Conservation (phyloP, 2,797 vertebrate species). For the Leucoraja ocellata region DNA sequence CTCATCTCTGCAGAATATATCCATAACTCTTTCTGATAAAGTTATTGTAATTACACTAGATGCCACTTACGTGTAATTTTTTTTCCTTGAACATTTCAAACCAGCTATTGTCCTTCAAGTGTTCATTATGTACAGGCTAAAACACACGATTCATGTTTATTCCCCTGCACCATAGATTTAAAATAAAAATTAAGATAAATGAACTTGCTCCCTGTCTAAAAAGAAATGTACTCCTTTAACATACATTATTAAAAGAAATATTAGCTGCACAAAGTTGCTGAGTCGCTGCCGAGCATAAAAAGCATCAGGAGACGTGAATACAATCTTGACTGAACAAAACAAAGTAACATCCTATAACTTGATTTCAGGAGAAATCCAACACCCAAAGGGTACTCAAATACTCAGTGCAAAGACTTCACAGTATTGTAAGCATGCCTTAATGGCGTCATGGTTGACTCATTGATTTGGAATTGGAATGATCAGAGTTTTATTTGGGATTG, state of each 20-base stretch:
- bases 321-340: neutral
- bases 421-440: neutral
- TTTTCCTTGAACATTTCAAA: neutral
- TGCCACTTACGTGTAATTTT: too few species aligned
- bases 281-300: neutral
- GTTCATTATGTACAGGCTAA: neutral
- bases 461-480: neutral
- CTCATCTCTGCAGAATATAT: neutral
- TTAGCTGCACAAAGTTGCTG: neutral
- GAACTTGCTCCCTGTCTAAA: slow-evolving; percentile 15
- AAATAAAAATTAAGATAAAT: slow-evolving; percentile 3
- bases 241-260: neutral
- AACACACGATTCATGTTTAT: neutral
- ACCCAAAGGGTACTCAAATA: slow-evolving; percentile 24
- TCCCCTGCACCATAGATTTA: neutral
- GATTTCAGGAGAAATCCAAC: slow-evolving; percentile 34
- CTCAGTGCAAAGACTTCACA: slow-evolving; percentile 27
- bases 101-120: neutral
- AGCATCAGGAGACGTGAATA: neutral
- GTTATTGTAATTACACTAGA: slow-evolving; percentile 7
- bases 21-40: neutral
- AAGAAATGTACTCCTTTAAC: neutral
- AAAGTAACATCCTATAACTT: slow-evolving; percentile 25
- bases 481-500: neutral
- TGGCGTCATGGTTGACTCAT: slow-evolving; percentile 31